Percentiles rank a stretch among this genome's conserved stretches.
Evolutionary conservation across 2,888 invertebrate species (phyloP).

Genomic region (Drosophila siamana): DNA sequence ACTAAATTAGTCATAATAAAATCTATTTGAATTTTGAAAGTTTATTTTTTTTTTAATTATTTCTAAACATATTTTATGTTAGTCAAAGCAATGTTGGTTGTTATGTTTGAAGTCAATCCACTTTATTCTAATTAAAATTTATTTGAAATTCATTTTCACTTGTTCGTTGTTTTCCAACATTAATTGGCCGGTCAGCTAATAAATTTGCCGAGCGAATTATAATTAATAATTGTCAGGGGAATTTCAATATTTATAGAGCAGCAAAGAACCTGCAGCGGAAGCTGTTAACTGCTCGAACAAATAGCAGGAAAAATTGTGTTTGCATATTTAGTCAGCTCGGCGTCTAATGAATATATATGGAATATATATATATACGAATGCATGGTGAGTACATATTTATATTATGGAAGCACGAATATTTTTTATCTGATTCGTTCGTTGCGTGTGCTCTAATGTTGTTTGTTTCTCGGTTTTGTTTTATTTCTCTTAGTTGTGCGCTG

Average conservation of each 20-base stretch:
- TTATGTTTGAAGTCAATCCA: too few species aligned
- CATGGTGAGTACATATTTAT: not conserved
- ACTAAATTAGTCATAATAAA: too few species aligned
- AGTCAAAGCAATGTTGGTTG: too few species aligned
- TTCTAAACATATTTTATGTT: too few species aligned
- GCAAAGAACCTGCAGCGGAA: conserved; percentile 37
- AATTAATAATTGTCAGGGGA: not conserved
- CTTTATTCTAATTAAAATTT: too few species aligned
- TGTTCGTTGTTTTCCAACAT: too few species aligned
- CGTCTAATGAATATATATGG: conserved; percentile 17
- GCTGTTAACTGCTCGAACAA: conserved; percentile 38
- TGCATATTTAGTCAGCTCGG: conserved; percentile 36
- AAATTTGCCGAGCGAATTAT: not conserved
- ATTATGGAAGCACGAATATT: conserved; percentile 20
- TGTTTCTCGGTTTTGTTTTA: conserved; percentile 19
- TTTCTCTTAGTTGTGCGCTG: conserved; percentile 19
- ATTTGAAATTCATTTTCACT: too few species aligned
- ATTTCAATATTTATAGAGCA: conserved; percentile 1
- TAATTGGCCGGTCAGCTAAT: not conserved
- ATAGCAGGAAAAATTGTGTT: conserved; percentile 23
- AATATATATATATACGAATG: too few species aligned
- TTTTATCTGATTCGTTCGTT: conserved; percentile 41
- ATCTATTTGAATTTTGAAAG: too few species aligned
- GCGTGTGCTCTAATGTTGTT: conserved; percentile 68
- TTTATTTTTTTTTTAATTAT: too few species aligned